These are phyloP conservation scores for Naso thynnoides DNA, from an alignment of 2,797 vertebrate genomes.

Conservation along the genomic window DNA sequence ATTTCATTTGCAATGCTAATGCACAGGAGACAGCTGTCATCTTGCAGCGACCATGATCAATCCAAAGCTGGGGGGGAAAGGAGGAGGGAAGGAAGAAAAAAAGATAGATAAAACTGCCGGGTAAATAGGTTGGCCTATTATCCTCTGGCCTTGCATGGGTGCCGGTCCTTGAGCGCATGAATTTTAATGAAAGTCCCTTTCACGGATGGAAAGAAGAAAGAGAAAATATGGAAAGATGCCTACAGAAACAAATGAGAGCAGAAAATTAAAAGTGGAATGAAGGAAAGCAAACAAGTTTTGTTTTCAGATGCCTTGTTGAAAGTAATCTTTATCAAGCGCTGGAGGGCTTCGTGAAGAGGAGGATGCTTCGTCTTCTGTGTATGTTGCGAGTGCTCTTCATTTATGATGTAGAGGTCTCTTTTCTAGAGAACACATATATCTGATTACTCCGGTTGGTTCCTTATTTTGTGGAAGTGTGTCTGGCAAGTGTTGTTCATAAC, in stretches of 20 bases:
- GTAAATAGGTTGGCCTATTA: conserved; percentile 85
- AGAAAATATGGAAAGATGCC: conserved; percentile 64
- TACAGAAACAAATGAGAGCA: conserved; percentile 62
- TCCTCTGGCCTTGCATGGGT: conserved; percentile 78
- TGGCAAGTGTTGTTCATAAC: conserved; percentile 25
- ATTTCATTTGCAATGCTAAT: conserved; percentile 87
- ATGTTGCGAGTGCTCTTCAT: conserved; percentile 71
- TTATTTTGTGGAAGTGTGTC: conserved; percentile 27
- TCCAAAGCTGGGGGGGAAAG: conserved; percentile 49
- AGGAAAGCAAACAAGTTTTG: conserved; percentile 67
- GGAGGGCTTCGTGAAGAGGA: conserved; percentile 60
- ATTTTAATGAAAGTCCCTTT: conserved; percentile 82
- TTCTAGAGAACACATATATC: conserved; percentile 63
- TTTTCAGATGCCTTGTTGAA: conserved; percentile 51
- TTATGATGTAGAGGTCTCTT: conserved; percentile 60
- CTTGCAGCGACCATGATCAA: conserved; percentile 72
- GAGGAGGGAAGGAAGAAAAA: conserved; percentile 13
- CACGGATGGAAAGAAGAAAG: conserved; percentile 48
- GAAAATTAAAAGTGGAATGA: conserved; percentile 70
- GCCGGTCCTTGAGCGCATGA: conserved; percentile 79
- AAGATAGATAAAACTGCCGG: conserved; percentile 77
- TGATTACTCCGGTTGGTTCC: conserved; percentile 67
- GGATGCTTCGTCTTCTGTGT: conserved; percentile 23
- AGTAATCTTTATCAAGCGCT: conserved; percentile 49
- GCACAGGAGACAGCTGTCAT: conserved; percentile 83